Conservation (phyloP, 1,140 invertebrate species). For the Palaemon carinicauda region DNA sequence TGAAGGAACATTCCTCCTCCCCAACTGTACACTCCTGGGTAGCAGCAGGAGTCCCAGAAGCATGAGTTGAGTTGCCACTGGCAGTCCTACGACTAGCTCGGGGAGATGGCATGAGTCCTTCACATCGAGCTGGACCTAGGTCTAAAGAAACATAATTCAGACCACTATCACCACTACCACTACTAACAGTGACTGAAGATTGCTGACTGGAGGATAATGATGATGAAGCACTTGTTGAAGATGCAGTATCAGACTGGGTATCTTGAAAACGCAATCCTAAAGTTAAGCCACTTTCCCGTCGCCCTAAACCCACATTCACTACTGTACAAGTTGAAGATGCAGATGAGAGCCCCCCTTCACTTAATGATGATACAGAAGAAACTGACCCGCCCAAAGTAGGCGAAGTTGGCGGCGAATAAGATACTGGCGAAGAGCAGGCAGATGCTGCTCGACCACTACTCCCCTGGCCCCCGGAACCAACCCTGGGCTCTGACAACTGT, state of each 20-base stretch:
- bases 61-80: not conserved
- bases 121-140: constrained; percentile 31
- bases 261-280: constrained; percentile 8
- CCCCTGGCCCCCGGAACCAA: constrained; percentile 33
- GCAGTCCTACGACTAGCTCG: constrained; percentile 15
- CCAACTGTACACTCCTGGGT: constrained; percentile 20
- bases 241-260: constrained; percentile 14
- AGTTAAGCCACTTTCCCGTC: constrained; percentile 11
- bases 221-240: constrained; percentile 31
- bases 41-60: not conserved
- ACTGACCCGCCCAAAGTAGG: constrained; percentile 56
- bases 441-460: constrained; percentile 47
- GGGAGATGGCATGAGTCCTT: constrained; percentile 41
- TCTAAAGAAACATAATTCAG: constrained; percentile 50
- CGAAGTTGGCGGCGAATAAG: constrained; percentile 59
- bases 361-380: constrained; percentile 58
- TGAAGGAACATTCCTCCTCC: constrained; percentile 47
- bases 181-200: constrained; percentile 3
- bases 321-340: constrained; percentile 59
- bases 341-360: constrained; percentile 58
- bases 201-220: constrained; percentile 29
- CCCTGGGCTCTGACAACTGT: constrained; percentile 39
- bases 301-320: constrained; percentile 54
- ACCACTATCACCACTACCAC: constrained; percentile 35
- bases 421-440: constrained; percentile 59